Base-by-base conservation (phyloP, 2,113 vertebrate species). In the Cyphomyrus discorhynchus region DNA sequence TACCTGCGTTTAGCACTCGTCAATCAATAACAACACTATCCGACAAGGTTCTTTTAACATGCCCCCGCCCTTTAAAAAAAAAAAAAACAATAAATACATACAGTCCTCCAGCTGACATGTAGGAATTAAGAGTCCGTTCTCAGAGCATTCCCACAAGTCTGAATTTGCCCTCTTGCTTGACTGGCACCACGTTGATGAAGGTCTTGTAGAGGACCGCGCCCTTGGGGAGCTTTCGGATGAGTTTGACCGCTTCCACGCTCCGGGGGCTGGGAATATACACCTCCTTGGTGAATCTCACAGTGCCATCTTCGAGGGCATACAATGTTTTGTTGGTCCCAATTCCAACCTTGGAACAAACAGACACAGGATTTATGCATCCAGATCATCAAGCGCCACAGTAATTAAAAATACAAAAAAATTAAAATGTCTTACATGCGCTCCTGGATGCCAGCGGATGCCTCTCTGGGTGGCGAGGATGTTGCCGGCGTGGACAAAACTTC, bases 121-220 rank as follows among this genome's bases (percentile, higher is more conserved):
- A n/a, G 9, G 49, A 50, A 53, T 70, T 17, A 4, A 42, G 50
- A 82, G 24, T 31, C 86, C 24, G 0, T 83, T 42, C 80, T 98
- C 92, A 99, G 58, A 98, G 95, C 97, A 98, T 96, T 66, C 93
- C 95, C 87, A 98, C 95, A 39, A 99, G 95, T 94, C 94, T 97
- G 93, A 99, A 99, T 90, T 92, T 95, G 21, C 96, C 97, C 84
- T 97, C 96, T 91, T 97, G 97, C 27, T 95, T 94, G 50, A 93
- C 92, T 15, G 98, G 98, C 89, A 98, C 45, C 8, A 99, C 93
- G 0, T 90, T 98, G 92, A 99, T 96, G 47, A 99, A 99, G 53
- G 98, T 98, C 94, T 99, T 99, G 90, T 99, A 99, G 49, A 99
- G 97, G 49, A 99, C 3, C 0, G 97, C 94, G 39, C 98, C 98